These are phyloP conservation scores for Drosophila anomalata DNA, from an alignment of 2,888 invertebrate genomes.

Conservation along the genomic window DNA sequence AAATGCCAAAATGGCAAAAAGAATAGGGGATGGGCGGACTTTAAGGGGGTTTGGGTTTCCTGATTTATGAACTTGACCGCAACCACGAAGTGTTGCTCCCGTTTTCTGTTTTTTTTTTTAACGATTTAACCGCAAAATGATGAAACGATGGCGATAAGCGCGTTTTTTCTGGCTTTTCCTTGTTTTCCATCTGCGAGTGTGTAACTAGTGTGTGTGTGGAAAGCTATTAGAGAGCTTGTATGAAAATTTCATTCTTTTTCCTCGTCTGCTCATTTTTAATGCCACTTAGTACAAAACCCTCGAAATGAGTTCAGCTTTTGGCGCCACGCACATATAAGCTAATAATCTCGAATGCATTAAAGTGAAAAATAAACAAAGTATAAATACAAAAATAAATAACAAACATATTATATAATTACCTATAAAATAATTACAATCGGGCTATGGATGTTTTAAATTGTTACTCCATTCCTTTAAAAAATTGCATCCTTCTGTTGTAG, in stretches of 20 bases:
- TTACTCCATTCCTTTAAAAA: too few species aligned
- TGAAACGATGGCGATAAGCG: constrained; percentile 75
- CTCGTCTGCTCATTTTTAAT: constrained; percentile 30
- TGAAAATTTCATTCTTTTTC: constrained; percentile 32
- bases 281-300: constrained; percentile 46
- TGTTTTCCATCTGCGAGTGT: constrained; percentile 14
- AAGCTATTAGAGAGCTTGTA: constrained; percentile 57
- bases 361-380: background rate
- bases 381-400: too few species aligned
- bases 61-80: constrained; percentile 81
- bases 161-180: constrained; percentile 21
- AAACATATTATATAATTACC: too few species aligned
- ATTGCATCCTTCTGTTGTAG: too few species aligned
- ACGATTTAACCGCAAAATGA: constrained; percentile 79
- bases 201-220: constrained; percentile 47
- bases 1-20: constrained; percentile 38
- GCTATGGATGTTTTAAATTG: too few species aligned
- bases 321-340: background rate
- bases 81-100: constrained; percentile 65
- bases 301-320: constrained; percentile 34
- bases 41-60: constrained; percentile 42
- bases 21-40: background rate
- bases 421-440: too few species aligned
- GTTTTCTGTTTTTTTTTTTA: constrained; percentile 52
- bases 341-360: background rate